Evolutionary conservation across 1,140 invertebrate genomes (phyloP), one percentile per base, ranked within the genome.

Genomic region (Formica selysi): DNA sequence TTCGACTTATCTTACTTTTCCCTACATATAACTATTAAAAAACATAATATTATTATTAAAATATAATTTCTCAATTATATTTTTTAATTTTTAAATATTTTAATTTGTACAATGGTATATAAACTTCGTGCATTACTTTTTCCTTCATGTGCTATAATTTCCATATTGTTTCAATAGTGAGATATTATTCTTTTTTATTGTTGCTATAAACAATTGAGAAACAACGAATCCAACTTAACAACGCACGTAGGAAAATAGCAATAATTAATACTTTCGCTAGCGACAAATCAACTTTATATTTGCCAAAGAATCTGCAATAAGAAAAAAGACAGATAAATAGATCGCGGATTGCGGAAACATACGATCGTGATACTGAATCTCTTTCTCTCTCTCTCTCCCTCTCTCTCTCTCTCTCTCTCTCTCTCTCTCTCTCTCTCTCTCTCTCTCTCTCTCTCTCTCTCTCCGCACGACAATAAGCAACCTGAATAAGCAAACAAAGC

Each of bases 401-500:
- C 8, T 10, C 48, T 19, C 4, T 51, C 11, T 8, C 48, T 76
- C 44, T 13, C 44, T 48, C 13, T 13, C 11, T 11, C 44, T 74
- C 10, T 59, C 32, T 26, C 16, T 76, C 8, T 59, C 44, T 51
- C 5, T 19, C 48, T 19, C 16, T 48, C 13, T 16, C 48, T 61
- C 5, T 61, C 36, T 26, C 26, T 76, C 8, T 61, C 4, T 51
- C 16, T 51, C 48, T 51, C 4, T 13, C 3, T 51, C 48, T 44
- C 1, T 44, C 2, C 2, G 16, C 26, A 3, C 8, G 29, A 65
- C 7, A 65, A 11, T 41, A 64, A 78, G 16, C 74, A 64, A 64
- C 4, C 3, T 64, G 41, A 65, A 78, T 48, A 48, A 78, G 6
- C 41, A 51, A 32, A 76, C 22, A 44, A 76, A 64, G 11, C 57